Base-by-base conservation (phyloP, 2,888 invertebrate species). In the Watsonalla binaria region DNA sequence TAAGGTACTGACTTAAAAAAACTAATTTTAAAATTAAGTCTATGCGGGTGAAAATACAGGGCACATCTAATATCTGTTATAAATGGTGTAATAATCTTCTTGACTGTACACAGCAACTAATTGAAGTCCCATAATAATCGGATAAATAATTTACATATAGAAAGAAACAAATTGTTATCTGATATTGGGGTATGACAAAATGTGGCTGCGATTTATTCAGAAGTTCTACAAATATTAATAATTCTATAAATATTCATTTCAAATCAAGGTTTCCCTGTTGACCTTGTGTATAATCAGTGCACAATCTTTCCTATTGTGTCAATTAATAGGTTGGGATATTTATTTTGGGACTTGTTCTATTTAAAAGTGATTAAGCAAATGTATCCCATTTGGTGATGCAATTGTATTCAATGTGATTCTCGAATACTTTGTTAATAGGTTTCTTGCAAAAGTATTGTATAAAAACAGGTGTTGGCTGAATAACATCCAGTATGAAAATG, bases 401-500 rank as follows among this genome's bases (percentile, higher is more conserved):
- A 42, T 42, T 11, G 5, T 49, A 39, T 37, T 13, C 4, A 34
- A 34, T 47, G 14, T 13, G 24, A 24, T 24, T 24, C 24, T 24
- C 24, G 24, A 24, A 24, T 48, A 13, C 34, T 5, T 24, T 39
- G 39, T 14, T 45, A 33, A 45, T 45, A 34, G 33, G n/a, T 24
- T 45, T 51, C 45, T 51, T 37, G 48, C 14, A 48, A 8, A 11
- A 11, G 42, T 42, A 42, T 42, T 42, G 5, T 11, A 42, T 42
- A 37, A 5, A 42, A 42, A 42, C 42, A 42, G 11, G 42, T 45
- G 24, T 51, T 37, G 47, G 39, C 48, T 7, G 48, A 54, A 46
- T 48, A 48, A n/a, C 34, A 47, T 47, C 33, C 34, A 8, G 47
- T 52, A 51, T 51, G 35, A 51, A 42, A 35, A 35, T 54, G 47